These are phyloP conservation scores for Clitarchus hookeri DNA, from an alignment of 2,888 invertebrate species.

Conservation along the genomic window DNA sequence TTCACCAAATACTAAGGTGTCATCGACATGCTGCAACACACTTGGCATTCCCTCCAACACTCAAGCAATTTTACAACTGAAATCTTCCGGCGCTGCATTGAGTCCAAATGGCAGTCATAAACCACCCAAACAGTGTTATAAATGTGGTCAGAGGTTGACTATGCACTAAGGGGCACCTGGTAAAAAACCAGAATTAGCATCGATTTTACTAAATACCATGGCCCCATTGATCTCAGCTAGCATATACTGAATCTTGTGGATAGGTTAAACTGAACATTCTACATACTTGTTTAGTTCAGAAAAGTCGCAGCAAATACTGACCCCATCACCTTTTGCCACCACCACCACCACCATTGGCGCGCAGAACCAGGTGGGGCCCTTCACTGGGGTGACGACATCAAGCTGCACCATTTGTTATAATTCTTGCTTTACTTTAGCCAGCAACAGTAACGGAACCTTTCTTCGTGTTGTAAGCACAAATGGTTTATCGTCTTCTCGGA, in stretches of 20 bases:
- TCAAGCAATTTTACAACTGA: not conserved
- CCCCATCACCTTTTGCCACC: not conserved
- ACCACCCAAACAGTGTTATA: not conserved
- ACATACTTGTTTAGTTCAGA: not conserved
- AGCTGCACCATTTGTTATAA: too few relatives aligned
- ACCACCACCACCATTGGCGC: not conserved
- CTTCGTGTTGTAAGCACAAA: not conserved
- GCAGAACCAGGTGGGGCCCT: not conserved
- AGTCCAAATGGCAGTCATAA: not conserved
- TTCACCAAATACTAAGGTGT: not conserved
- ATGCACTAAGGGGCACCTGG: not conserved
- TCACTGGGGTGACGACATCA: too few relatives aligned
- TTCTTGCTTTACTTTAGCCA: not conserved
- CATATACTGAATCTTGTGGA: not conserved
- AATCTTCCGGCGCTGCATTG: not conserved
- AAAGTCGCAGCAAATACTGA: not conserved
- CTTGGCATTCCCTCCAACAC: not conserved
- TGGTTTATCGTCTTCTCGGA: too few relatives aligned
- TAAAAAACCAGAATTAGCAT: not conserved
- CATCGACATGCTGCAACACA: not conserved
- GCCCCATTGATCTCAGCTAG: not conserved
- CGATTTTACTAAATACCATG: not conserved
- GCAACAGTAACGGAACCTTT: not conserved
- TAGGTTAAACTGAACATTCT: not conserved
- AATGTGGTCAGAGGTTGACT: not conserved